phyloP scores from a whole-genome alignment of 2,888 invertebrate genomes.

The Rotaria socialis region DNA sequence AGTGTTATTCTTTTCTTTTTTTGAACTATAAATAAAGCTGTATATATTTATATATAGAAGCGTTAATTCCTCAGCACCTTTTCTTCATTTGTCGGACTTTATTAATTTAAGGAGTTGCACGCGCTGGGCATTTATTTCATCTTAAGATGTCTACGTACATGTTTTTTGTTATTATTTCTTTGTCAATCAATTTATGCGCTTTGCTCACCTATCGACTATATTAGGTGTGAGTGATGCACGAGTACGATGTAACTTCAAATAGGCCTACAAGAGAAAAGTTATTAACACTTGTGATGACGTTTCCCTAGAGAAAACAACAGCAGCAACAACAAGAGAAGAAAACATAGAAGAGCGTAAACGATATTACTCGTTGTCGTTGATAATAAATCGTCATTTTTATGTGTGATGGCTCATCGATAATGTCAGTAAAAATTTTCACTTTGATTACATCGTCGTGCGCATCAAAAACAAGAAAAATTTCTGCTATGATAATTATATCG shows the following conservation, averaged over 20 bases:
- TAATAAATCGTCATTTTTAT: slow-evolving; percentile 17
- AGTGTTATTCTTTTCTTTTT: neutral
- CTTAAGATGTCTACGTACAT: slow-evolving; percentile 25
- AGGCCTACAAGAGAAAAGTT: neutral
- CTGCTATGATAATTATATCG: slow-evolving; percentile 26
- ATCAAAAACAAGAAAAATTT: neutral
- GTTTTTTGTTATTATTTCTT: slow-evolving; percentile 8
- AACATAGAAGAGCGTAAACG: neutral
- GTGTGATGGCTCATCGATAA: slow-evolving; percentile 17
- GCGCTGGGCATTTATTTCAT: neutral
- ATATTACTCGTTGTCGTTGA: neutral
- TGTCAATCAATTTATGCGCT: neutral
- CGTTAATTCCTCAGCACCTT: slow-evolving; percentile 15
- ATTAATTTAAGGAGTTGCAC: neutral
- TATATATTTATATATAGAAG: neutral
- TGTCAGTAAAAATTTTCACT: neutral
- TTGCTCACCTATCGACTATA: neutral
- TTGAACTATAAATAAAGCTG: neutral
- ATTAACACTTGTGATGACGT: slow-evolving; percentile 7
- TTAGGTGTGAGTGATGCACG: neutral
- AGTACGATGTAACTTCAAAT: neutral
- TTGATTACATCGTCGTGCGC: neutral
- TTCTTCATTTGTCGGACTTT: neutral
- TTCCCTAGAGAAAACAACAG: neutral
- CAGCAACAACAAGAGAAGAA: neutral